phyloP scores from a whole-genome alignment of 2,113 vertebrate species.

The Mus pahari region DNA sequence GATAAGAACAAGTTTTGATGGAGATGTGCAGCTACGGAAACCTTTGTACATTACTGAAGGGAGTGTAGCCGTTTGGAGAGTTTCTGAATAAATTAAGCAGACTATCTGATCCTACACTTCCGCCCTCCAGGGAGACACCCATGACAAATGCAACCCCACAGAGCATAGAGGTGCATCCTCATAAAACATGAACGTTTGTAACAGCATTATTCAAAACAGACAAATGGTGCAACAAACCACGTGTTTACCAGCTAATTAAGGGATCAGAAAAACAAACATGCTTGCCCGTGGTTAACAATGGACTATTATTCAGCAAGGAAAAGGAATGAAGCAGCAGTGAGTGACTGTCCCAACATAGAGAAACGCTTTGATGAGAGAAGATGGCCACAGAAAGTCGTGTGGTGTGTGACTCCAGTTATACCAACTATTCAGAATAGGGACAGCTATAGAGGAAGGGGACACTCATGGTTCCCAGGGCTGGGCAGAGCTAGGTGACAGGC shows the following conservation, averaged over 20 bases:
- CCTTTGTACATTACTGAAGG: not conserved
- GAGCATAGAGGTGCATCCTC: not conserved
- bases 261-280: not conserved
- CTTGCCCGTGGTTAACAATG: not conserved
- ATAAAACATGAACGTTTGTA: not conserved
- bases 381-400: not conserved
- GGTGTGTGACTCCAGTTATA: not conserved
- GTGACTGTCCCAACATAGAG: fast-evolving
- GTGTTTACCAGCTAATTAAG: not conserved
- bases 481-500: not conserved
- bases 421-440: not conserved
- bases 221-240: not conserved
- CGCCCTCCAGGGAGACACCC: not conserved
- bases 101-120: not conserved
- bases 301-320: not conserved
- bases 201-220: not conserved
- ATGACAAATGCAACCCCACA: not conserved
- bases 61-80: not conserved
- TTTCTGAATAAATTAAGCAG: not conserved
- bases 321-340: not conserved
- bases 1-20: not conserved
- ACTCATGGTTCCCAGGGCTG: not conserved
- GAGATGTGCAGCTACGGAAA: not conserved
- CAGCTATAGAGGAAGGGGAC: not conserved
- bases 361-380: not conserved